phyloP scores from a whole-genome alignment of 2,888 invertebrate species.

The Scaptodrosophila latifasciaeformis region DNA sequence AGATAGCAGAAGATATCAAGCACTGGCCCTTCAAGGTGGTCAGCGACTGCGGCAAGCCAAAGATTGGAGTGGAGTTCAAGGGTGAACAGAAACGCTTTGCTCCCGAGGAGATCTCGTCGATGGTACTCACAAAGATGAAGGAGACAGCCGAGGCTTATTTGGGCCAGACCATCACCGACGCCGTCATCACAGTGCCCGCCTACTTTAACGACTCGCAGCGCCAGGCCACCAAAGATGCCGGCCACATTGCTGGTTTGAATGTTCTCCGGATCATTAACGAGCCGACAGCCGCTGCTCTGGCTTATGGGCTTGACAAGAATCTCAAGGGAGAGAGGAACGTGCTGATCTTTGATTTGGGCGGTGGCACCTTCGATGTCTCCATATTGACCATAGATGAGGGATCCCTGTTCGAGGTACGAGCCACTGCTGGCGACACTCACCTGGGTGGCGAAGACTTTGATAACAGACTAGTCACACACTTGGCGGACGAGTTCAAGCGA shows the following conservation, averaged over 20 bases:
- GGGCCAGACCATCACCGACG: conserved; percentile 87
- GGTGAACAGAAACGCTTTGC: conserved; percentile 92
- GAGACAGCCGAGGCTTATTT: conserved; percentile 92
- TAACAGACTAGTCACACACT: conserved; percentile 90
- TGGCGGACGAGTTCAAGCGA: conserved; percentile 88
- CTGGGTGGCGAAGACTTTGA: conserved; percentile 95
- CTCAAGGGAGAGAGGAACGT: conserved; percentile 87
- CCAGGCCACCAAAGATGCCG: conserved; percentile 95
- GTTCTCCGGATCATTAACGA: conserved; percentile 94
- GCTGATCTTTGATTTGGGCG: conserved; percentile 79
- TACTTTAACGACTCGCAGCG: conserved; percentile 93
- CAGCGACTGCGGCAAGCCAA: conserved; percentile 86
- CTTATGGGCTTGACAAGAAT: conserved; percentile 92
- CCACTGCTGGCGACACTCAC: conserved; percentile 94
- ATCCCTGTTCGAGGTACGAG: conserved; percentile 90
- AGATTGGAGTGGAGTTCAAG: conserved; percentile 89
- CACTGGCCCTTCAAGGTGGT: conserved; percentile 95
- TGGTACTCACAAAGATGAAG: conserved; percentile 95
- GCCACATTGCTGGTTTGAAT: conserved; percentile 91
- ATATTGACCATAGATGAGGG: conserved; percentile 95
- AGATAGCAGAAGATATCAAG: conserved; percentile 94
- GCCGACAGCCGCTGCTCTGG: conserved; percentile 93
- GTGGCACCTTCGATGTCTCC: conserved; percentile 97
- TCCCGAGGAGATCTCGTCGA: conserved; percentile 92
- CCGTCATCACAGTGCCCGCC: conserved; percentile 92